Evolutionary conservation across 2,797 vertebrate species (phyloP).

Genomic region (Dallia pectoralis): DNA sequence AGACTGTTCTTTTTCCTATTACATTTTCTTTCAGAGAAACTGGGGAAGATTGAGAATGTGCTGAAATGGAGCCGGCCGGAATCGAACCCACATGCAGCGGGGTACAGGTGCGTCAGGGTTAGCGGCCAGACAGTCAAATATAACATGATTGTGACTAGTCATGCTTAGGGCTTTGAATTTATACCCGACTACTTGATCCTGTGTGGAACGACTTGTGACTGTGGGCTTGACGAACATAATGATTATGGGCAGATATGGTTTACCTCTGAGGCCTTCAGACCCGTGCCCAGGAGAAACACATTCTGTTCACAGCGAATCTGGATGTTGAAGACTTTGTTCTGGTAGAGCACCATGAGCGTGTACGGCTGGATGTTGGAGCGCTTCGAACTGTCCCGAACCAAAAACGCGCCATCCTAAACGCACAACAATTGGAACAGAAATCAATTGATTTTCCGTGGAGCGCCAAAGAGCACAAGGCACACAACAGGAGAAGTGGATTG

Average conservation of each 20-base stretch:
- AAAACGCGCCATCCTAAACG: conserved; percentile 87
- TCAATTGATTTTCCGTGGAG: not conserved
- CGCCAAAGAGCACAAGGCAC: not conserved
- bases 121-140: too few species aligned
- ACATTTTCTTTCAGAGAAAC: too few species aligned
- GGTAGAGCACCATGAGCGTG: conserved; percentile 93
- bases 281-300: conserved; percentile 84
- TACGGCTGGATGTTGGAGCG: conserved; percentile 81
- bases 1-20: not conserved
- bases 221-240: not conserved
- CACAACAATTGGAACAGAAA: not conserved
- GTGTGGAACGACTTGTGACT: not conserved
- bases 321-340: conserved; percentile 93
- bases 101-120: too few species aligned
- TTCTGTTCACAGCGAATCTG: conserved; percentile 80
- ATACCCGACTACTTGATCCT: not conserved
- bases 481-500: not conserved
- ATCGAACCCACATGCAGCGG: too few species aligned
- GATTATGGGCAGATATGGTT: not conserved
- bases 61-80: too few species aligned
- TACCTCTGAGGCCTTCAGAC: conserved; percentile 89
- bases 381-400: conserved; percentile 91
- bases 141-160: not conserved
- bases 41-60: too few species aligned
- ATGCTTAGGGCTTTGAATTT: not conserved